Evolutionary conservation across 2,888 invertebrate species (phyloP).

Genomic region (Bugula neritina): DNA sequence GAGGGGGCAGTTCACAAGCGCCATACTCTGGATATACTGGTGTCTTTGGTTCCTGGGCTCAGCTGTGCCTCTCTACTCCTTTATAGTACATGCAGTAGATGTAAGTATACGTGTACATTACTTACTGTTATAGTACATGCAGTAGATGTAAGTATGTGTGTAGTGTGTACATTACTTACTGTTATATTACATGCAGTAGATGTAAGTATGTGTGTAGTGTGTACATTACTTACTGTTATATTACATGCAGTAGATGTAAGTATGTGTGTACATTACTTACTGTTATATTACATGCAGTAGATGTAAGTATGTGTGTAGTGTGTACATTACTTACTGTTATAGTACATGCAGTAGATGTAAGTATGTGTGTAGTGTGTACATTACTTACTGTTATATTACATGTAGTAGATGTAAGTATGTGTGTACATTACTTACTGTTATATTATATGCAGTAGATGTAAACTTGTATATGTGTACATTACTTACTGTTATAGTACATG

Average conservation of each 20-base stretch:
- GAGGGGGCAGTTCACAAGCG: slow-evolving; percentile 39
- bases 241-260: slow-evolving; percentile 26
- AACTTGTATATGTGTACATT: no score
- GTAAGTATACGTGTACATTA: slow-evolving; percentile 7
- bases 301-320: no score
- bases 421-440: no score
- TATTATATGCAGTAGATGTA: slow-evolving; percentile 27
- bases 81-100: slow-evolving; percentile 29
- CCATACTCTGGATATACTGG: slow-evolving; percentile 48
- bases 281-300: slow-evolving; percentile 30
- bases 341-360: slow-evolving; percentile 26
- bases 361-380: no score
- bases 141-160: no score
- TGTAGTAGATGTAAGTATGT: slow-evolving; percentile 19
- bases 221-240: no score
- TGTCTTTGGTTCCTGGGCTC: slow-evolving; percentile 37
- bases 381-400: slow-evolving; percentile 31
- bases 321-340: no score
- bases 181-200: slow-evolving; percentile 29
- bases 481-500: slow-evolving; percentile 30
- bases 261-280: no score
- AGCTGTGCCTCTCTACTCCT: slow-evolving; percentile 44
- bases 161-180: no score
- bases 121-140: background rate
- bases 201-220: no score